These are phyloP conservation scores for Catharus bicknelli DNA, from an alignment of 2,113 vertebrate species.

Conservation along the genomic window DNA sequence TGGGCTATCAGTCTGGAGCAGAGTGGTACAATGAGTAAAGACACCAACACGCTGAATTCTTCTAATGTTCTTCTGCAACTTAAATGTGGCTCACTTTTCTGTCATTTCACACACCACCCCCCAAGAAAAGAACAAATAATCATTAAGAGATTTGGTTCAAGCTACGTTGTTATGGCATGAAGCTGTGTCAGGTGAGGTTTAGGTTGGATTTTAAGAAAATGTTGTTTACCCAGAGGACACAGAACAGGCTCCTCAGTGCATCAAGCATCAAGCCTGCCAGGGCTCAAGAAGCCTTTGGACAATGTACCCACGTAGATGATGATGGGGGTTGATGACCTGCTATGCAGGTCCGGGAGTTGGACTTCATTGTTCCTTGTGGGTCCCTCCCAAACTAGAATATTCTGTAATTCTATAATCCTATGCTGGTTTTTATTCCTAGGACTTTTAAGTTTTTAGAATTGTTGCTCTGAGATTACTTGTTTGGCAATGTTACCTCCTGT, in stretches of 20 bases:
- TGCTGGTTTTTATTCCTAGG: neutral
- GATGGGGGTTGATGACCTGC: neutral
- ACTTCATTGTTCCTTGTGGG: neutral
- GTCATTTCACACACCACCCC: fast-evolving
- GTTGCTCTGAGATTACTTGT: neutral
- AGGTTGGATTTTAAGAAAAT: neutral
- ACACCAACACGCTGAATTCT: neutral
- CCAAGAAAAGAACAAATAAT: neutral
- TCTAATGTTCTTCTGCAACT: neutral
- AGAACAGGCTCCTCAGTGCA: neutral
- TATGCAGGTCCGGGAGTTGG: neutral
- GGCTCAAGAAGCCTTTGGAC: neutral
- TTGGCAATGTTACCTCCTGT: neutral
- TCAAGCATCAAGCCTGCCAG: neutral
- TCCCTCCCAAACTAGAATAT: neutral
- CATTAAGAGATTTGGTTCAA: neutral
- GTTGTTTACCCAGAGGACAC: neutral
- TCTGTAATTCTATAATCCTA: neutral
- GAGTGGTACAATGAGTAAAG: neutral
- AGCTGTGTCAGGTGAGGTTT: neutral
- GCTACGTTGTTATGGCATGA: no score
- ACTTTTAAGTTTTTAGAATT: neutral
- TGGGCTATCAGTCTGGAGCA: neutral
- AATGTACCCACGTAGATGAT: neutral
- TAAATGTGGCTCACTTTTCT: neutral